phyloP scores from a whole-genome alignment of 2,113 vertebrate genomes.

The Columba livia region DNA sequence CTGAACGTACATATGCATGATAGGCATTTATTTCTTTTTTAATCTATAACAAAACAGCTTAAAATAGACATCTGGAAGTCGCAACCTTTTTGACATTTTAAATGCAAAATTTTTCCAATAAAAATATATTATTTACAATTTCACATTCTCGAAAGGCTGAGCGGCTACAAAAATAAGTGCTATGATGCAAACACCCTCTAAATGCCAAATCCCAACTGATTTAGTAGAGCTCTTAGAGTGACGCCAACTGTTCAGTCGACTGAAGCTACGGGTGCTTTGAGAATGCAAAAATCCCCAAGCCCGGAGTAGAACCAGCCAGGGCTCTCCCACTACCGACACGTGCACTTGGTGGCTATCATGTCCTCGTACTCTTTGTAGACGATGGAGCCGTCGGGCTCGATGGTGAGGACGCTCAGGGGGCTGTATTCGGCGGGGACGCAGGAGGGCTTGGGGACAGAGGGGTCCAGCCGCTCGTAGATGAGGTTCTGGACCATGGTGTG shows the following conservation, averaged over 20 bases:
- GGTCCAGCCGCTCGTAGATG: conserved; percentile 89
- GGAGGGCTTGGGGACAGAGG: conserved; percentile 85
- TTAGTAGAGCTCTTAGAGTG: neutral
- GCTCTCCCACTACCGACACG: conserved; percentile 81
- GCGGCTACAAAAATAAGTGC: conserved; percentile 35
- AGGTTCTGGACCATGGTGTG: conserved; percentile 95
- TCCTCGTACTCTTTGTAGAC: conserved; percentile 93
- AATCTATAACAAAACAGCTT: conserved; percentile 5
- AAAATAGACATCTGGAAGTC: neutral
- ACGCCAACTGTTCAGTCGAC: fast-evolving
- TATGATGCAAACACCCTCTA: neutral
- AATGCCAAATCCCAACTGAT: neutral
- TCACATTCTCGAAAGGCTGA: neutral
- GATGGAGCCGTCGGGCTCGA: conserved; percentile 89
- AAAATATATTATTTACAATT: conserved; percentile 12
- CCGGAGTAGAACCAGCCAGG: neutral
- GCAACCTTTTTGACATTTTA: neutral
- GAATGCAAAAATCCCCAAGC: neutral
- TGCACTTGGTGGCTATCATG: conserved; percentile 93
- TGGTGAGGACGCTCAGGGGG: conserved; percentile 88
- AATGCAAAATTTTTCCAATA: neutral
- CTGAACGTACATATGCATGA: neutral
- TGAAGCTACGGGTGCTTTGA: fast-evolving
- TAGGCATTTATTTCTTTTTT: neutral
- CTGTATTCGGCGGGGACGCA: conserved; percentile 91